phyloP scores from a whole-genome alignment of 2,797 vertebrate genomes.

The Enteromius unitaeniatus region DNA sequence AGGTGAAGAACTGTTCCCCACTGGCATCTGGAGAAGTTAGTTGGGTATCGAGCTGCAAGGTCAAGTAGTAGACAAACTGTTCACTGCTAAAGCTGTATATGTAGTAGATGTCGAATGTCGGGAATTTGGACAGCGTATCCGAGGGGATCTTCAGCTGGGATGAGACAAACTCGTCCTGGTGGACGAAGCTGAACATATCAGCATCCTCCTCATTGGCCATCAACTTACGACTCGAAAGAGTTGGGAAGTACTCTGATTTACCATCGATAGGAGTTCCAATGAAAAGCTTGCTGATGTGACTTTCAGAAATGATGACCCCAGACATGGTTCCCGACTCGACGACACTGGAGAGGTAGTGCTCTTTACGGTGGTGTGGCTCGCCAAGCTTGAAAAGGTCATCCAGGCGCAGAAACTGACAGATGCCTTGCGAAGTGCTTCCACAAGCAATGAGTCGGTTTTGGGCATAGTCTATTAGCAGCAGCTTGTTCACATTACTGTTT shows the following conservation, averaged over 20 bases:
- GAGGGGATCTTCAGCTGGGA: constrained; percentile 99
- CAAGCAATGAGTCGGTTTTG: constrained; percentile 97
- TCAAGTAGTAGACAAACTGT: constrained; percentile 98
- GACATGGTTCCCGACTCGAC: constrained; percentile 96
- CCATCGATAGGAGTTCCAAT: constrained; percentile 97
- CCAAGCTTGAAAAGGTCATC: constrained; percentile 98
- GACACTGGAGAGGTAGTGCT: constrained; percentile 98
- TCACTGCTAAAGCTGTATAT: constrained; percentile 98
- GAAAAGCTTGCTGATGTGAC: constrained; percentile 90
- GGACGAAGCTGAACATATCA: constrained; percentile 99
- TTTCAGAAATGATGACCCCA: constrained; percentile 91
- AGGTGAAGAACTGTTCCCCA: constrained; percentile 97
- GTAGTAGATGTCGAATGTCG: constrained; percentile 97
- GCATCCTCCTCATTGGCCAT: constrained; percentile 96
- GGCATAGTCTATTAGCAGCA: constrained; percentile 94
- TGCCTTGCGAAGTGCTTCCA: constrained; percentile 94
- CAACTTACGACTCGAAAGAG: constrained; percentile 94
- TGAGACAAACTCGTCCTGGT: constrained; percentile 98
- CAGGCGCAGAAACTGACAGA: constrained; percentile 96
- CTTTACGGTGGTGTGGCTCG: constrained; percentile 97
- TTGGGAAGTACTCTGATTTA: constrained; percentile 98
- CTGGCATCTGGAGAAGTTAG: constrained; percentile 94
- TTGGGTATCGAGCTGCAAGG: constrained; percentile 95
- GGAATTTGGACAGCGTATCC: constrained; percentile 96
- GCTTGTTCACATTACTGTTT: constrained; percentile 95